Evolutionary conservation across 2,113 vertebrate species (phyloP), one percentile per base, ranked within the genome.

Genomic region (Salminus brasiliensis): DNA sequence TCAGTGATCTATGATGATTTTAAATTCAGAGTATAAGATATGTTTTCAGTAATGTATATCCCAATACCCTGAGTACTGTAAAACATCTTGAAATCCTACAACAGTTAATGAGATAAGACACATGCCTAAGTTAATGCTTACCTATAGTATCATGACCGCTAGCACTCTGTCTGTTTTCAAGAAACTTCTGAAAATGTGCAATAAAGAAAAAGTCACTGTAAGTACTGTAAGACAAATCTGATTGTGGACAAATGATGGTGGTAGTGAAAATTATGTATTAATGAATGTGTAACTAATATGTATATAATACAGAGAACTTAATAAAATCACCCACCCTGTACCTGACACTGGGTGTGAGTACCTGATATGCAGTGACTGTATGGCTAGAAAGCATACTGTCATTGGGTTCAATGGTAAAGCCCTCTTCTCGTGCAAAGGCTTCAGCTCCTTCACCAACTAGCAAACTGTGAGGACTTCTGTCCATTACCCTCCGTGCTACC

Each of bases 331-430:
- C 5, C n/a, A 23, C 11, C 36, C 3, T 65, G 53, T 45, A 47
- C 30, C 36, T 59, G 57, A 39, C 5, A 76, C 5, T 25, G 32
- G 52, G 21, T 32, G 10, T 45, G 27, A 27, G 79, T 76, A 86
- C 77, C 87, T 85, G 82, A 84, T 88, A 92, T 41, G 84, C 83
- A 76, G 77, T 68, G 71, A 78, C 70, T 72, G 81, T 78, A 68
- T 82, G 43, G 21, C 74, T 45, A 81, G 62, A 88, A 78, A 89
- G 78, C 80, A 85, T 8, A 25, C 53, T 82, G 65, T 78, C 79
- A 83, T 91, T 88, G 21, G 74, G 78, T 71, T 89, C 87, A 85
- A 76, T 49, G 47, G 72, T 0, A 0, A 90, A 74, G 9, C 78
- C 88, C 15, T 83, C 53, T 8, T 88, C 32, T 18, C 49, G 76